Evolutionary conservation across 2,113 vertebrate genomes (phyloP).

Genomic region (Leuciscus idus): DNA sequence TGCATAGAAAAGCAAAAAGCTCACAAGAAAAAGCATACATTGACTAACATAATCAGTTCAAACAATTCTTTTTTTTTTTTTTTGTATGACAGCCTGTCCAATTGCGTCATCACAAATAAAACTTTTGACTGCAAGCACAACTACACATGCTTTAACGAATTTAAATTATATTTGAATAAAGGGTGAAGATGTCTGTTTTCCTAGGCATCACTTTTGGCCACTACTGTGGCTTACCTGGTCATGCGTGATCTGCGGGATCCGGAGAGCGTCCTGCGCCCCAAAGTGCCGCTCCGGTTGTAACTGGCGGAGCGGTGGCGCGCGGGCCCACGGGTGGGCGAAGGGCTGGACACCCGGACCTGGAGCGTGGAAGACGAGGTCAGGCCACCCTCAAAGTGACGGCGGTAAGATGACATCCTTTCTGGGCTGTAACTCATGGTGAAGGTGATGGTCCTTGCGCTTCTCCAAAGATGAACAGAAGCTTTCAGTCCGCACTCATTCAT

Average conservation of each 20-base stretch:
- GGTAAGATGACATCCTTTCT: constrained; percentile 79
- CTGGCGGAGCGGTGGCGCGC: constrained; percentile 72
- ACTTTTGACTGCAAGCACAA: too few relatives aligned
- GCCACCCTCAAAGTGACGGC: constrained; percentile 74
- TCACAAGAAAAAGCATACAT: too few relatives aligned
- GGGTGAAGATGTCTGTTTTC: too few relatives aligned
- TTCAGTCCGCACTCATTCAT: background rate
- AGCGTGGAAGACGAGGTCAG: constrained; percentile 47
- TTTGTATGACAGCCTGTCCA: too few relatives aligned
- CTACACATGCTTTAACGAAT: too few relatives aligned
- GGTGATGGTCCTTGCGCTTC: constrained; percentile 25
- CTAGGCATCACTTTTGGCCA: too few relatives aligned
- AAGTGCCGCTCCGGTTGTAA: constrained; percentile 56
- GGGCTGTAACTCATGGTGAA: constrained; percentile 74
- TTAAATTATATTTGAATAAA: too few relatives aligned
- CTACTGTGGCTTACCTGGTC: constrained; percentile 63
- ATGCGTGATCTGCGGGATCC: constrained; percentile 60
- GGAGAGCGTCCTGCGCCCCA: constrained; percentile 63
- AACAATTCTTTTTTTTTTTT: too few relatives aligned
- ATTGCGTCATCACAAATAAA: too few relatives aligned
- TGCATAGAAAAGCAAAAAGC: too few relatives aligned
- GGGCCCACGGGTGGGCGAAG: constrained; percentile 68
- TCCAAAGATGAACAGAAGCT: background rate
- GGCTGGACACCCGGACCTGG: constrained; percentile 69
- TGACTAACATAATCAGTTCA: too few relatives aligned